phyloP scores from a whole-genome alignment of 64 coral and sea anemone species.

The Pocillopora damicornis region DNA sequence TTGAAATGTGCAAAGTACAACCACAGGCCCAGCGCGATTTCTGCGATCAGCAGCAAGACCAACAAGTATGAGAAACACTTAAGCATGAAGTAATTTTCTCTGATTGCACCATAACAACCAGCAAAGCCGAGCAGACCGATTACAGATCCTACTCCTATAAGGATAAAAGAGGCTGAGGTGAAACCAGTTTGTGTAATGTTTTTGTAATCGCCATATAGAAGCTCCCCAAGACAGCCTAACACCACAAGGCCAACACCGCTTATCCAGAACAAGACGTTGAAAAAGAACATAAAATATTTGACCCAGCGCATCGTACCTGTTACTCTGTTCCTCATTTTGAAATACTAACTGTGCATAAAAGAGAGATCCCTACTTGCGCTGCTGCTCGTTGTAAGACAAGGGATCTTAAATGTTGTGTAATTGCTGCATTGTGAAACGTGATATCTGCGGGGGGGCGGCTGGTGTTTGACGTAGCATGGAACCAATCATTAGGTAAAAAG shows the following conservation, averaged over 20 bases:
- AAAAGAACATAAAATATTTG: slow-evolving; percentile 70
- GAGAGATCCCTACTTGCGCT: neutral
- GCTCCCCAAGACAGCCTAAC: slow-evolving; percentile 55
- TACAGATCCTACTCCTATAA: slow-evolving; percentile 44
- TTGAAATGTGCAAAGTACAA: slow-evolving; percentile 67
- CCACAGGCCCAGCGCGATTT: slow-evolving; percentile 56
- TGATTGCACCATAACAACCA: slow-evolving; percentile 65
- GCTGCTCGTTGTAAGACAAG: neutral
- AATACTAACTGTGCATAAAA: neutral
- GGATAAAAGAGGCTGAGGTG: slow-evolving; percentile 59
- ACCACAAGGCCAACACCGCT: slow-evolving; percentile 59
- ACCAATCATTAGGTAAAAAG: too few relatives aligned
- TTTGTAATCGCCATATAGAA: slow-evolving; percentile 62
- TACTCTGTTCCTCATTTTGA: slow-evolving; percentile 48
- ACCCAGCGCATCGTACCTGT: slow-evolving; percentile 55
- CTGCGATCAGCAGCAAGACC: slow-evolving; percentile 52
- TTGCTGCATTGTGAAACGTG: neutral
- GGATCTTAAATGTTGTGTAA: neutral
- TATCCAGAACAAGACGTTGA: slow-evolving; percentile 56
- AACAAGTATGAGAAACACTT: slow-evolving; percentile 57
- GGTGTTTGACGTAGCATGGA: too few relatives aligned
- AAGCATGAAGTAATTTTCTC: slow-evolving; percentile 53
- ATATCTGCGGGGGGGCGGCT: neutral
- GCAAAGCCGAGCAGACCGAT: slow-evolving; percentile 59
- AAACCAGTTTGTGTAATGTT: slow-evolving; percentile 59